These are phyloP conservation scores for Microctonus brassicae DNA, from an alignment of 2,888 invertebrate species.

Conservation along the genomic window DNA sequence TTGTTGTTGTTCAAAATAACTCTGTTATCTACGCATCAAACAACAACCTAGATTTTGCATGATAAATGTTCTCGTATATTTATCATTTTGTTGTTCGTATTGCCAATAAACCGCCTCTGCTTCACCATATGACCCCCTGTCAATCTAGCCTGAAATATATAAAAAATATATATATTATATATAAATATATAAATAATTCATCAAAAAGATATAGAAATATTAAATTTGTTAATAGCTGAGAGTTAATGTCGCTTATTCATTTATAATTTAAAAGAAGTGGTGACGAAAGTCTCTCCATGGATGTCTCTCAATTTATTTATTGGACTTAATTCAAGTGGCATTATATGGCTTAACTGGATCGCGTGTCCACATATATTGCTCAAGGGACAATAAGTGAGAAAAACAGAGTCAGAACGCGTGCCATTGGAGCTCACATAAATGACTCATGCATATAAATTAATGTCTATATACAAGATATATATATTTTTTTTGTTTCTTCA, in stretches of 20 bases:
- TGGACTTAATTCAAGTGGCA: constrained; percentile 49
- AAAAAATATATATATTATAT: neutral
- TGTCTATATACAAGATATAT: neutral
- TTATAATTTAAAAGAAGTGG: neutral
- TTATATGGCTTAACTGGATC: constrained; percentile 44
- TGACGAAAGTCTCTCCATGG: neutral
- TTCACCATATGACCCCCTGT: constrained; percentile 63
- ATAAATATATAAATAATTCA: neutral
- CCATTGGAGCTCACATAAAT: neutral
- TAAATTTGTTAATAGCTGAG: neutral
- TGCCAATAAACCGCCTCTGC: constrained; percentile 65
- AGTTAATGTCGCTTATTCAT: neutral
- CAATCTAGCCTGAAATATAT: constrained; percentile 57
- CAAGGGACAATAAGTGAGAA: constrained; percentile 16
- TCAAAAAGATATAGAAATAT: constrained; percentile 17
- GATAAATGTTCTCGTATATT: constrained; percentile 62
- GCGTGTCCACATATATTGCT: constrained; percentile 41
- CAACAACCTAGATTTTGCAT: constrained; percentile 37
- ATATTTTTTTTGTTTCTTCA: neutral
- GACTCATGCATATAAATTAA: constrained; percentile 17
- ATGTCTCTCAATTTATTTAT: constrained; percentile 43
- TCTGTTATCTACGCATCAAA: too few relatives aligned
- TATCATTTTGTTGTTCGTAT: constrained; percentile 66
- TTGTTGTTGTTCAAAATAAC: neutral
- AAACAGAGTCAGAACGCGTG: constrained; percentile 36